A percentile compares a stretch with the other conserved stretches of the same genome.
These are phyloP conservation scores for Hartigia nigra DNA, from an alignment of 2,888 invertebrate genomes.

Conservation along the genomic window DNA sequence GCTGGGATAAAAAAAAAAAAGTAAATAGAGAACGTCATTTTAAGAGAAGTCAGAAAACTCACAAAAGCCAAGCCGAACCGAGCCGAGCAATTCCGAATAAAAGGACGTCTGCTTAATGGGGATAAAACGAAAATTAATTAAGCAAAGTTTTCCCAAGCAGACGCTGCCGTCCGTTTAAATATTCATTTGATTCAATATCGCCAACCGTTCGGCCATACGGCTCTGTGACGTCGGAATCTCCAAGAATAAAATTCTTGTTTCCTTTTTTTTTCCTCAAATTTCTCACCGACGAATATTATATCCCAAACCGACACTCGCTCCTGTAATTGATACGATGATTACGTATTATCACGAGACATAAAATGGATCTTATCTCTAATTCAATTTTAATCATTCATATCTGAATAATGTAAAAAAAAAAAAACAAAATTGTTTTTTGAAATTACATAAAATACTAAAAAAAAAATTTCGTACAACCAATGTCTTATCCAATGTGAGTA, in stretches of 20 bases:
- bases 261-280: neutral
- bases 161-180: constrained; percentile 41
- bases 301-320: neutral
- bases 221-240: neutral
- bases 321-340: neutral
- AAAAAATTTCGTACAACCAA: neutral
- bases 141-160: constrained; percentile 32
- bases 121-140: constrained; percentile 43
- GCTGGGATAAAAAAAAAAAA: neutral
- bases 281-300: neutral
- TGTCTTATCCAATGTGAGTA: neutral
- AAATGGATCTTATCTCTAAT: no score
- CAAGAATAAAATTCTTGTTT: neutral
- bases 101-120: constrained; percentile 40
- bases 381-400: neutral
- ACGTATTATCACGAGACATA: neutral
- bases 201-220: neutral
- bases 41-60: constrained; percentile 33
- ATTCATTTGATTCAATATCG: constrained; percentile 47
- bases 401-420: neutral
- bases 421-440: neutral
- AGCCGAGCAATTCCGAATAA: constrained; percentile 31
- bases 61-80: constrained; percentile 19
- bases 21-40: constrained; percentile 12
- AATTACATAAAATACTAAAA: neutral